Conservation (phyloP, 2,797 vertebrate species). For the Rhinichthys osculus region DNA sequence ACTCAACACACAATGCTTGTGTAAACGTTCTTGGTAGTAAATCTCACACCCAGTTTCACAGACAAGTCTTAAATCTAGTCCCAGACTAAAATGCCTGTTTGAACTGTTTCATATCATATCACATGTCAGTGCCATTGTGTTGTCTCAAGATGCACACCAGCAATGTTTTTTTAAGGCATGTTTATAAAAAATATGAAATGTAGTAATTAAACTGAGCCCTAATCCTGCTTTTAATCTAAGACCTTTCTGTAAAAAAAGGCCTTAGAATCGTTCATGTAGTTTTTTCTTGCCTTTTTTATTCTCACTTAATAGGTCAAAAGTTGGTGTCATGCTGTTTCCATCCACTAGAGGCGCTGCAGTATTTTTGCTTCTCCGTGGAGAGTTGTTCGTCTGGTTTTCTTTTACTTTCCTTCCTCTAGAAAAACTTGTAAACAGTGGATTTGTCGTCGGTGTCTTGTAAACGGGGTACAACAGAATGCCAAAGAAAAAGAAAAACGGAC, state of each 20-base stretch:
- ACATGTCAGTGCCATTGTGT: no score
- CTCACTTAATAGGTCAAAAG: neutral
- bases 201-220: no score
- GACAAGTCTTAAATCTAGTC: no score
- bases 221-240: no score
- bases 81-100: no score
- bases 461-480: constrained; percentile 80
- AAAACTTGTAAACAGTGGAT: constrained; percentile 39
- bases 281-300: neutral
- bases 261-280: neutral
- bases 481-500: constrained; percentile 86
- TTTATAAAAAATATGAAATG: no score
- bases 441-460: neutral
- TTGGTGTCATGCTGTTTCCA: constrained; percentile 22
- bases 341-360: constrained; percentile 69
- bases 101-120: no score
- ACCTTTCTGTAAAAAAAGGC: no score
- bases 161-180: no score
- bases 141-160: no score
- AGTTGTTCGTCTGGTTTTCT: constrained; percentile 38
- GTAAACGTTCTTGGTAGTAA: neutral
- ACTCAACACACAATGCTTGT: neutral
- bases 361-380: constrained; percentile 18
- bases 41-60: neutral
- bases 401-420: constrained; percentile 26